Percentiles rank a stretch among this genome's conserved stretches.
phyloP scores from a whole-genome alignment of 2,113 vertebrate genomes.

The Anoplopoma fimbria region DNA sequence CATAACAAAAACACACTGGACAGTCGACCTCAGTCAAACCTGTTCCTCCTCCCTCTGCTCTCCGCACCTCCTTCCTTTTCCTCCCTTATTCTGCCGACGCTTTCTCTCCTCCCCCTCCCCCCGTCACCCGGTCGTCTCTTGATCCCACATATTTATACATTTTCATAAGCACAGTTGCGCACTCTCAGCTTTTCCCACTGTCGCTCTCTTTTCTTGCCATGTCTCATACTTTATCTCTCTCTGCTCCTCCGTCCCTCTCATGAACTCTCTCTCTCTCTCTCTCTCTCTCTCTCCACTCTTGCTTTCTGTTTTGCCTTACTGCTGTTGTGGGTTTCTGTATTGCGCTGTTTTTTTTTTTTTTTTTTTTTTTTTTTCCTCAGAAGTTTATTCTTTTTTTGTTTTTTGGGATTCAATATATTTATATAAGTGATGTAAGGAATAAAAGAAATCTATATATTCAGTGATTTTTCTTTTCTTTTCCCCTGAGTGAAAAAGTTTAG shows the following conservation, averaged over 20 bases:
- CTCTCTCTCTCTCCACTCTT: constrained; percentile 73
- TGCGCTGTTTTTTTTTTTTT: constrained; percentile 78
- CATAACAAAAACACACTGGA: constrained; percentile 81
- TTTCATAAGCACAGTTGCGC: constrained; percentile 75
- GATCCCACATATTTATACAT: constrained; percentile 76
- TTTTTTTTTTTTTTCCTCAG: constrained; percentile 64
- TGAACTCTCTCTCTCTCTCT: constrained; percentile 60
- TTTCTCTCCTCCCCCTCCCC: constrained; percentile 61
- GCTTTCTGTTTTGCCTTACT: constrained; percentile 87
- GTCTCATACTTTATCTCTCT: constrained; percentile 53
- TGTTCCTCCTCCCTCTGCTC: constrained; percentile 52
- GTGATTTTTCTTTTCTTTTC: constrained; percentile 81
- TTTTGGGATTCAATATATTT: constrained; percentile 86
- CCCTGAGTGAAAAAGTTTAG: constrained; percentile 82
- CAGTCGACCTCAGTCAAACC: constrained; percentile 80
- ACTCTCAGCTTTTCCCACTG: constrained; percentile 38
- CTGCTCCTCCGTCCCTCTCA: constrained; percentile 55
- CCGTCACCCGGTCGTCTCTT: constrained; percentile 48
- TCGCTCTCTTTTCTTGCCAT: constrained; percentile 46
- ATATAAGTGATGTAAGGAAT: constrained; percentile 90
- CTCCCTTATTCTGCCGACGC: constrained; percentile 48
- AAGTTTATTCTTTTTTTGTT: constrained; percentile 69
- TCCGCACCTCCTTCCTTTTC: constrained; percentile 46
- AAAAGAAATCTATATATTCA: constrained; percentile 88
- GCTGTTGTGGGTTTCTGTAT: constrained; percentile 87